Percentiles rank a stretch among this genome's conserved stretches.
phyloP scores from a whole-genome alignment of 2,888 invertebrate genomes.

The Buathra laborator region DNA sequence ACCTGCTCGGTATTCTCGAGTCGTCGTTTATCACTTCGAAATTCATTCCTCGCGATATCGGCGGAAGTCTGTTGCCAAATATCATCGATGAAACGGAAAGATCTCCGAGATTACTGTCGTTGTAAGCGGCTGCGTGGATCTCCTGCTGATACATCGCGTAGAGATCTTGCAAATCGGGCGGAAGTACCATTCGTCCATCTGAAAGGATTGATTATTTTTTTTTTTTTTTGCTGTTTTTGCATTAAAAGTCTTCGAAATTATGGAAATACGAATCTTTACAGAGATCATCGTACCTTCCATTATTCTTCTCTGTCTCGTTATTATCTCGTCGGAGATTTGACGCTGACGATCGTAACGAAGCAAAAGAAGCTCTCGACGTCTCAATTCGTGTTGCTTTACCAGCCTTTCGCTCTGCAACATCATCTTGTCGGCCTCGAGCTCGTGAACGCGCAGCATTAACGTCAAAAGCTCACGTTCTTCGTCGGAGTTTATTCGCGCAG shows the following conservation, averaged over 20 bases:
- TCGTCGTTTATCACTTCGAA: constrained; percentile 76
- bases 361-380: constrained; percentile 93
- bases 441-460: constrained; percentile 96
- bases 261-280: not conserved
- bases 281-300: constrained; percentile 89
- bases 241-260: too few species aligned
- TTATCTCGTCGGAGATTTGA: constrained; percentile 95
- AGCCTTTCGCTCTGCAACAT: constrained; percentile 95
- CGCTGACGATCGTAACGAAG: constrained; percentile 94
- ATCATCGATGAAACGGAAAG: constrained; percentile 80
- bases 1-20: constrained; percentile 76
- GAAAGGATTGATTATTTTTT: constrained; percentile 62
- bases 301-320: constrained; percentile 93
- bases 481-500: constrained; percentile 93
- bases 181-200: constrained; percentile 90
- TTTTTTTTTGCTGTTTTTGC: not conserved
- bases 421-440: constrained; percentile 97
- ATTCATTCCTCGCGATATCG: constrained; percentile 84
- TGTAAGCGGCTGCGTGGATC: constrained; percentile 93
- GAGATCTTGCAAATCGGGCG: constrained; percentile 92
- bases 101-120: constrained; percentile 88
- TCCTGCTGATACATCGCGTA: constrained; percentile 95
- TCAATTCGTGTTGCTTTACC: constrained; percentile 94
- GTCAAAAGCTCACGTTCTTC: constrained; percentile 96
- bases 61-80: constrained; percentile 87